Conservation (phyloP, 2,888 invertebrate species). For the Tiliacea aurago region DNA sequence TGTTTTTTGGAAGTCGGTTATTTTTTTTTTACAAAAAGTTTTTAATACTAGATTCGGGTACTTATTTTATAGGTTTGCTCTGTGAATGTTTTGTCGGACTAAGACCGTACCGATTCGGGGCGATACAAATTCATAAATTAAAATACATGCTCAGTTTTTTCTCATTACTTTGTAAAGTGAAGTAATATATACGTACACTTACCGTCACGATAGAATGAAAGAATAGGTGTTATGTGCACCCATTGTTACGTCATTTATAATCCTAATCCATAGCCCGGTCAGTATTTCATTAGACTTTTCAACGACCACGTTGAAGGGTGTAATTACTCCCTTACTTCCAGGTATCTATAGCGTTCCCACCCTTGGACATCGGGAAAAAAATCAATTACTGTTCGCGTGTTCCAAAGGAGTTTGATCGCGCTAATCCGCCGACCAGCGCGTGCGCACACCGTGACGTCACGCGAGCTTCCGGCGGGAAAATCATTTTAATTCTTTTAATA, state of each 20-base stretch:
- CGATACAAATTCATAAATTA: slow-evolving; percentile 15
- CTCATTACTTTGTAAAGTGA: slow-evolving; percentile 8
- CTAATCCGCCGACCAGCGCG: slow-evolving; percentile 75
- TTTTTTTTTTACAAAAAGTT: no score
- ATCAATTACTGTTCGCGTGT: slow-evolving; percentile 75
- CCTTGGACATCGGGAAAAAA: slow-evolving; percentile 71
- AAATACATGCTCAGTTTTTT: slow-evolving; percentile 17
- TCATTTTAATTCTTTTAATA: slow-evolving; percentile 70
- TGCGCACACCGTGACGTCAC: slow-evolving; percentile 78
- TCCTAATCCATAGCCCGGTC: slow-evolving; percentile 34
- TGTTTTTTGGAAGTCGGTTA: no score
- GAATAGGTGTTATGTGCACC: slow-evolving; percentile 51
- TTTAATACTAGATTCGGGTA: neutral
- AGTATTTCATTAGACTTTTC: slow-evolving; percentile 51
- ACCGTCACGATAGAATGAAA: slow-evolving; percentile 20
- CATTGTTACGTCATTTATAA: slow-evolving; percentile 54
- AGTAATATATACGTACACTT: slow-evolving; percentile 9
- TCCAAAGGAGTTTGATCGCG: slow-evolving; percentile 75
- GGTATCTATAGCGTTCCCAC: slow-evolving; percentile 65
- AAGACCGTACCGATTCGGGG: slow-evolving; percentile 4
- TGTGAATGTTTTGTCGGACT: neutral
- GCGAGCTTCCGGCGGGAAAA: slow-evolving; percentile 79
- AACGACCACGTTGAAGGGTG: slow-evolving; percentile 54
- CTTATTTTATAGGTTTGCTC: slow-evolving; percentile 1
- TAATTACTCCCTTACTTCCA: slow-evolving; percentile 58